These are phyloP conservation scores for Palythoa grandis DNA, from an alignment of 92 coral and sea anemone genomes.

Conservation along the genomic window DNA sequence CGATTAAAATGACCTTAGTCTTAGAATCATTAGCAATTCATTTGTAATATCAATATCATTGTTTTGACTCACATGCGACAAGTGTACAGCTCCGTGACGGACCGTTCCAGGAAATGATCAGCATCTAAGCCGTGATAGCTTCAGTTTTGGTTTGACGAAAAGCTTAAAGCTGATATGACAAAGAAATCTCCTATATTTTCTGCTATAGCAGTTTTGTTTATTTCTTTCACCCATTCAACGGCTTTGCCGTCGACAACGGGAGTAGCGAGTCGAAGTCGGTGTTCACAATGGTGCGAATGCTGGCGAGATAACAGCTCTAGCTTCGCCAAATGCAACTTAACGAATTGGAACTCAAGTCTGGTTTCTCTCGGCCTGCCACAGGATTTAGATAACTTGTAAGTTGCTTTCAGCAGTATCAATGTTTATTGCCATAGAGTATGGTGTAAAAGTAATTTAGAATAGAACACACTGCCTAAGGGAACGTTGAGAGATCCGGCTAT, in stretches of 20 bases:
- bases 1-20: too few species aligned
- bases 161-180: neutral
- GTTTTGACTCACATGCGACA: too few species aligned
- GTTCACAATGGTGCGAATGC: constrained; percentile 14
- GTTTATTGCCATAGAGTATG: too few species aligned
- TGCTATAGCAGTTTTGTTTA: neutral
- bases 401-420: neutral
- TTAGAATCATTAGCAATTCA: too few species aligned
- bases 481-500: too few species aligned
- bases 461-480: too few species aligned
- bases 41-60: too few species aligned
- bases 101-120: too few species aligned
- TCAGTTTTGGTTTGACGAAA: too few species aligned
- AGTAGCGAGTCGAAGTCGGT: neutral
- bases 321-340: constrained; percentile 15
- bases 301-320: neutral
- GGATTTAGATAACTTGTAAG: constrained; percentile 5
- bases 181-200: neutral
- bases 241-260: neutral
- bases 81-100: too few species aligned
- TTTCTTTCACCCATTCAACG: neutral
- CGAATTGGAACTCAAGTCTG: constrained; percentile 9
- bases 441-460: too few species aligned
- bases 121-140: too few species aligned
- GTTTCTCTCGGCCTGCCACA: constrained; percentile 5